A percentile compares a stretch with the other conserved stretches of the same genome.
Evolutionary conservation across 2,797 vertebrate species (phyloP).

Genomic region (Argentina silus): DNA sequence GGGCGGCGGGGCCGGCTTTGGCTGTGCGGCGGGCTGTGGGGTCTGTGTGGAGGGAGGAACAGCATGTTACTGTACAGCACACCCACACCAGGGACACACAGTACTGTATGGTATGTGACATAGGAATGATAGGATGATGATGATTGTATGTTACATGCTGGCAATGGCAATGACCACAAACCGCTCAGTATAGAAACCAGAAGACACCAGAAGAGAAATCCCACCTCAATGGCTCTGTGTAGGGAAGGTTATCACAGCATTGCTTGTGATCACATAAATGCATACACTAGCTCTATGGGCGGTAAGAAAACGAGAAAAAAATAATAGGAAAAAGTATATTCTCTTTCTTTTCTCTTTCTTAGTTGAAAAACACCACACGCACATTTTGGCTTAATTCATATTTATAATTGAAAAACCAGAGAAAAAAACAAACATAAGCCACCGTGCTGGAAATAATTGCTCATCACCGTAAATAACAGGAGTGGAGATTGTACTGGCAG

Average conservation of each 20-base stretch:
- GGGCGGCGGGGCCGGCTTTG: slow-evolving; percentile 90
- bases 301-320: not conserved
- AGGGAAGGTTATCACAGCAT: not conserved
- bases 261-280: not conserved
- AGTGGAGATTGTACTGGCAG: not conserved
- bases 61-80: not conserved
- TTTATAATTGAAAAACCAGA: no score
- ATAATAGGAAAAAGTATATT: no score
- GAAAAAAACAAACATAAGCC: not conserved
- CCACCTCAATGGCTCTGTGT: not conserved
- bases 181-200: not conserved
- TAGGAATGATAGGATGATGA: not conserved
- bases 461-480: not conserved
- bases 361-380: no score
- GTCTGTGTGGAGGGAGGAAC: slow-evolving; percentile 72
- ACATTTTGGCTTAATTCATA: no score
- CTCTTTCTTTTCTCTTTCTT: no score
- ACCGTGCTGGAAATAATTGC: not conserved
- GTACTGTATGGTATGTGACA: not conserved
- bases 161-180: not conserved
- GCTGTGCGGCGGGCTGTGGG: slow-evolving; percentile 93
- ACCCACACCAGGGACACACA: not conserved
- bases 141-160: not conserved
- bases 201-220: not conserved
- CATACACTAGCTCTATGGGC: not conserved